Conservation (phyloP, 2,888 invertebrate species). For the Leptarthrus brevirostris region DNA sequence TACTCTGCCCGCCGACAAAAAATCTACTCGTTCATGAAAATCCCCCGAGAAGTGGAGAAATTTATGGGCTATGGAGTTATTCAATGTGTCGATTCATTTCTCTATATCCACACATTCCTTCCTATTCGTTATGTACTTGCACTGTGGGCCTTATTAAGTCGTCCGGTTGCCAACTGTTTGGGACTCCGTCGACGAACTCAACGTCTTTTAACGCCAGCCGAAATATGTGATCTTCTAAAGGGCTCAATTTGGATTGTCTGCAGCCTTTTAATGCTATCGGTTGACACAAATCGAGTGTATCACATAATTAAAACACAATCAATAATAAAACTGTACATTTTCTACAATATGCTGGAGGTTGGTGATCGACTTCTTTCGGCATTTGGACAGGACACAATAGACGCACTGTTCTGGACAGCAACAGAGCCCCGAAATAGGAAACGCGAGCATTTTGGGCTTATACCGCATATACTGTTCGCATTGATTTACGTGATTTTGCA, state of each 20-base stretch:
- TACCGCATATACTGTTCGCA: conserved; percentile 92
- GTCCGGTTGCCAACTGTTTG: conserved; percentile 80
- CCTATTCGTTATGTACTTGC: conserved; percentile 92
- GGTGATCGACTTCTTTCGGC: conserved; percentile 95
- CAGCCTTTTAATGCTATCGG: conserved; percentile 86
- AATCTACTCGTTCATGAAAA: conserved; percentile 96
- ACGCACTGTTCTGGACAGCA: conserved; percentile 98
- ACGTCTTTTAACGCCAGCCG: conserved; percentile 82
- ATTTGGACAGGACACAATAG: conserved; percentile 97
- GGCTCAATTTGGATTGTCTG: conserved; percentile 87
- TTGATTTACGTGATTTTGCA: conserved; percentile 92
- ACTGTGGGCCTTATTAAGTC: conserved; percentile 80
- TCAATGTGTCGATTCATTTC: conserved; percentile 96
- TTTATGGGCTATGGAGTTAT: conserved; percentile 95
- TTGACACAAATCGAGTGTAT: conserved; percentile 98
- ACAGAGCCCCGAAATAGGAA: conserved; percentile 90
- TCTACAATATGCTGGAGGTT: conserved; percentile 99
- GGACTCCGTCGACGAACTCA: conserved; percentile 71
- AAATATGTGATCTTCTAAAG: conserved; percentile 96
- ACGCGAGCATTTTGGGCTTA: conserved; percentile 84
- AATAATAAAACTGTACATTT: conserved; percentile 98
- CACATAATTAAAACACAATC: conserved; percentile 97
- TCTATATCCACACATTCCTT: conserved; percentile 97
- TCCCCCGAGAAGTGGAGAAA: conserved; percentile 91
- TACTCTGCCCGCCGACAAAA: conserved; percentile 94